Percentiles rank a stretch among this genome's conserved stretches.
Conservation (phyloP, 2,888 invertebrate species). For the Tinea semifulvella region DNA sequence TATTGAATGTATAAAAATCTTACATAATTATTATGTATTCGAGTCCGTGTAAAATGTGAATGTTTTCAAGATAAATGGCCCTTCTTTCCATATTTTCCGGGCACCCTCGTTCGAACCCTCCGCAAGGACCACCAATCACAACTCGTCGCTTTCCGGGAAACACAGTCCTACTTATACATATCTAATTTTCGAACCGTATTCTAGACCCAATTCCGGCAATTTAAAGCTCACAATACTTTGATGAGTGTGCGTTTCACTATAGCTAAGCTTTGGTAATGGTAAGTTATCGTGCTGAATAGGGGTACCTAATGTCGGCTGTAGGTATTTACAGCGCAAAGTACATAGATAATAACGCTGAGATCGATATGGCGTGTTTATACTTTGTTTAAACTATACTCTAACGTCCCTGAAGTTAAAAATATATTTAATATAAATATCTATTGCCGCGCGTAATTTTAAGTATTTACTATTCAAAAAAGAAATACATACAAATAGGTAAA, state of each 20-base stretch:
- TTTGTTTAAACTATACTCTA: no score
- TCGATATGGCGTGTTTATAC: no score
- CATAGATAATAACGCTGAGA: no score
- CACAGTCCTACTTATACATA: background rate
- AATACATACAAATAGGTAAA: no score
- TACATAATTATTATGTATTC: no score
- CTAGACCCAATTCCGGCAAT: background rate
- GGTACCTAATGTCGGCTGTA: background rate
- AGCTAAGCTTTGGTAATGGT: background rate
- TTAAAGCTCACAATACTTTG: background rate
- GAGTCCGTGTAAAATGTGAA: background rate
- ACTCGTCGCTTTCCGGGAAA: background rate
- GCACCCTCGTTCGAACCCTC: conserved; percentile 1
- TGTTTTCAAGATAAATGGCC: background rate
- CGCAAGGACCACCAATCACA: conserved; percentile 5
- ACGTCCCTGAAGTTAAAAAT: no score
- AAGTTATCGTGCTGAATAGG: background rate
- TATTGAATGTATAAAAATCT: no score
- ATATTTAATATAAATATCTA: no score
- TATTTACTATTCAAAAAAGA: no score
- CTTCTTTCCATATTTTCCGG: conserved; percentile 4
- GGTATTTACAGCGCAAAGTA: no score
- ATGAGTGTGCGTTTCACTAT: background rate
- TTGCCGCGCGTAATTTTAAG: no score
- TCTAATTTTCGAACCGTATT: background rate